Conservation (phyloP, 2,888 invertebrate genomes). For the Sinelater perroti region DNA sequence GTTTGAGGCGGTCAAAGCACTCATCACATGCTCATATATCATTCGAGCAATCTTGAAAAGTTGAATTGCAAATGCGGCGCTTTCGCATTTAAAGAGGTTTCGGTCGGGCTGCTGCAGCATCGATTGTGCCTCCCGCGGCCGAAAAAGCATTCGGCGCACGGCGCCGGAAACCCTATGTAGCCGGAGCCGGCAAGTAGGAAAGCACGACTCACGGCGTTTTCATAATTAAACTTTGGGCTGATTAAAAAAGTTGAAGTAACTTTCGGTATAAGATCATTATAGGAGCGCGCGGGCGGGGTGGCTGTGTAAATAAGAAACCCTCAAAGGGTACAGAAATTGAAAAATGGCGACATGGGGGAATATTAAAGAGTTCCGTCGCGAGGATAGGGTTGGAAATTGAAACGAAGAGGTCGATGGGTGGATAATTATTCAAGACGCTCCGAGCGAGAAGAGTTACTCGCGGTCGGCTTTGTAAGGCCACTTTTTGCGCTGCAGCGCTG, state of each 20-base stretch:
- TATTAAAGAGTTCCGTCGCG: slow-evolving; percentile 50
- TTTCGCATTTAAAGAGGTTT: slow-evolving; percentile 6
- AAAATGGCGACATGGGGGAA: slow-evolving; percentile 50
- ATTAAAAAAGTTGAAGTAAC: slow-evolving; percentile 55
- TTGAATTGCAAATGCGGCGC: slow-evolving; percentile 11
- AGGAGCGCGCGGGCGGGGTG: slow-evolving; percentile 43
- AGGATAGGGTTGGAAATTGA: slow-evolving; percentile 47
- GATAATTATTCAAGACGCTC: slow-evolving; percentile 47
- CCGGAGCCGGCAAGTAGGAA: slow-evolving; percentile 31
- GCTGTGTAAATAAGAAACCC: slow-evolving; percentile 53
- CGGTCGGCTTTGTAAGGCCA: too few species aligned
- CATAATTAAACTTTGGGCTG: slow-evolving; percentile 54
- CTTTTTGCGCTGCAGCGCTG: too few species aligned
- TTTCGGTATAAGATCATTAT: slow-evolving; percentile 54
- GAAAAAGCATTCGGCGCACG: slow-evolving; percentile 38
- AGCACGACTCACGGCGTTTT: slow-evolving; percentile 46
- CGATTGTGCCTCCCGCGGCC: slow-evolving; percentile 6
- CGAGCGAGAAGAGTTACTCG: slow-evolving; percentile 31
- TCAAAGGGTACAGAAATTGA: slow-evolving; percentile 51
- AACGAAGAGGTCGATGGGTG: slow-evolving; percentile 41
- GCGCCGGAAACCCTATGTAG: slow-evolving; percentile 29
- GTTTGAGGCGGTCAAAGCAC: too few species aligned
- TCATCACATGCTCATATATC: slow-evolving; percentile 3
- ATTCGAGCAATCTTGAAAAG: slow-evolving; percentile 8
- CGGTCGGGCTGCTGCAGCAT: neutral